Evolutionary conservation across 2,113 vertebrate species (phyloP), one percentile per base, ranked within the genome.

Genomic region (Tonatia bakeri): DNA sequence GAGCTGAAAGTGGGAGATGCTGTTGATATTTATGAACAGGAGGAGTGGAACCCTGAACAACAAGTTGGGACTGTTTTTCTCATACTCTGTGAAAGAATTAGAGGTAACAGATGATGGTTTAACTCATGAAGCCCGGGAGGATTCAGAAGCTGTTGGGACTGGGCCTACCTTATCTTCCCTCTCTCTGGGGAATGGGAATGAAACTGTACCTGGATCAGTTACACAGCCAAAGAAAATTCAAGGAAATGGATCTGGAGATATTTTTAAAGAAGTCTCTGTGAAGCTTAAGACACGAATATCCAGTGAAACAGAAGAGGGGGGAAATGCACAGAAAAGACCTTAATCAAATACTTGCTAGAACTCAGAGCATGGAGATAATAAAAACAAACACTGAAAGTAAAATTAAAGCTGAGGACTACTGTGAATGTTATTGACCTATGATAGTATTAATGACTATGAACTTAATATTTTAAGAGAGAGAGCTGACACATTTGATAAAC

Each of bases 1-100:
- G 99, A 99, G 26, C 98, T 99, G 82, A 99, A 99, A 95, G 38
- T 98, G 3, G 99, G 99, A 85, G 99, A 99, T 50, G 82, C 99
- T 80, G 97, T 99, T 6, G 99, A 99, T 64, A 97, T 99, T 95
- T 98, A 0, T 2, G 99, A 99, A 50, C 99, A 99, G 99, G 99
- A 99, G 99, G 99, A 99, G 93, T 77, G 99, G 99, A 96, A 98
- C 31, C 13, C 77, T 99, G 40, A 99, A 99, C 92, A 99, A 99
- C 85, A 99, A 99, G 94, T 96, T 97, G 26, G 99, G 99, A 28
- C 96, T 99, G 31, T 99, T 99, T 91, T 99, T 99, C 40, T 99
- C 99, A 47, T 99, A 99, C 98, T 99, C 99, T 83, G 99, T 99
- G 87, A 99, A 99, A 98, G 99, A 99, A 96, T 31, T 99, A 76